Evolutionary conservation across 2,888 invertebrate genomes (phyloP).

Genomic region (Brachyptera putata): DNA sequence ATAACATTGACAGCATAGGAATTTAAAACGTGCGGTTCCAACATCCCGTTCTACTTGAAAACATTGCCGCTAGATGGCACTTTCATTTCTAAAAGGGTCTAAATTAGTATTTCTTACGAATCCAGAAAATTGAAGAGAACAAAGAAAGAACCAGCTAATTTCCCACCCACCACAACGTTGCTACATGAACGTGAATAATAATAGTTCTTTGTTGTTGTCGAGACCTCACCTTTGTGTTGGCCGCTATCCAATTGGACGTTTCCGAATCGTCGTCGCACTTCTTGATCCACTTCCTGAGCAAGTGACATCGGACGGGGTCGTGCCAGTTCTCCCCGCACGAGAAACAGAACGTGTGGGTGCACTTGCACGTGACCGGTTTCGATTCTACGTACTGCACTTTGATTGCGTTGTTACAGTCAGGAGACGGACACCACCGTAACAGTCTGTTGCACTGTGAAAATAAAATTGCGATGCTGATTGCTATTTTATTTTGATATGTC

Average conservation of each 20-base stretch:
- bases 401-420: conserved; percentile 94
- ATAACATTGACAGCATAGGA: too few species aligned
- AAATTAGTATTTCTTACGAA: too few species aligned
- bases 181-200: too few species aligned
- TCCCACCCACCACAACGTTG: too few species aligned
- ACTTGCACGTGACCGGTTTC: conserved; percentile 88
- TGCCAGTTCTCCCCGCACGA: conserved; percentile 97
- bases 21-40: too few species aligned
- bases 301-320: conserved; percentile 92
- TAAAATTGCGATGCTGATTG: too few species aligned
- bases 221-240: conserved; percentile 79
- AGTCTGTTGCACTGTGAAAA: conserved; percentile 81
- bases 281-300: conserved; percentile 94
- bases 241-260: conserved; percentile 98
- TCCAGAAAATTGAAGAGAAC: too few species aligned
- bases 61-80: too few species aligned
- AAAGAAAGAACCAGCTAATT: too few species aligned
- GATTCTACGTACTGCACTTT: conserved; percentile 88
- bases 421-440: conserved; percentile 96
- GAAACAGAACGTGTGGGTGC: conserved; percentile 92
- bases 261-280: conserved; percentile 99
- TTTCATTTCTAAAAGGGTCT: too few species aligned
- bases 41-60: too few species aligned
- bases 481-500: background rate
- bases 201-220: background rate